These are phyloP conservation scores for Sebastes itinus DNA, from an alignment of 2,797 vertebrate species.

Conservation along the genomic window DNA sequence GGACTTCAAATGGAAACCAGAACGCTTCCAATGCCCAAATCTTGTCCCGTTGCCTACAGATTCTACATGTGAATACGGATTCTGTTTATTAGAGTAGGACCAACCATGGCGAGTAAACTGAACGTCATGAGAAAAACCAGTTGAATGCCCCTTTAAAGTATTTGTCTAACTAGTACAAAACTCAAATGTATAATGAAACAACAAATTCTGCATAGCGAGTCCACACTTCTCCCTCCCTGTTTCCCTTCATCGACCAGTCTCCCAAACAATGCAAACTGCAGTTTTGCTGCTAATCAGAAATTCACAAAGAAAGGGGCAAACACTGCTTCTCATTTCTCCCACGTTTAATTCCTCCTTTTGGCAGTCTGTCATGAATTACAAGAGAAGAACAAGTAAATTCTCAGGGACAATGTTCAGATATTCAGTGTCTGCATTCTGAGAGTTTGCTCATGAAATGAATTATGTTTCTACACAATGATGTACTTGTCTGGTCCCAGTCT, in stretches of 20 bases:
- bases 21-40: not conserved
- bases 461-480: conserved; percentile 24
- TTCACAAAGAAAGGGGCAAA: not conserved
- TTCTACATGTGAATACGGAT: not conserved
- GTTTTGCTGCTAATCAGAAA: conserved; percentile 11
- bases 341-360: conserved; percentile 20
- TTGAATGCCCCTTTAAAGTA: not conserved
- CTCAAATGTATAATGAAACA: not conserved
- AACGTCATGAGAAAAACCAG: not conserved
- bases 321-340: conserved; percentile 18
- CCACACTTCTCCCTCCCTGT: not conserved
- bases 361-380: conserved; percentile 19
- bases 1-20: not conserved
- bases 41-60: not conserved
- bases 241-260: not conserved
- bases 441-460: conserved; percentile 33
- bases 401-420: conserved; percentile 23
- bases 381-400: conserved; percentile 15
- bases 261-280: not conserved
- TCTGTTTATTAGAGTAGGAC: not conserved
- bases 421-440: conserved; percentile 23
- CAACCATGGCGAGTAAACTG: not conserved
- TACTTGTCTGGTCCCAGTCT: conserved; percentile 11
- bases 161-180: not conserved
- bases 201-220: not conserved